Evolutionary conservation across 2,888 invertebrate genomes (phyloP).

Genomic region (Caenorhabditis virilis): DNA sequence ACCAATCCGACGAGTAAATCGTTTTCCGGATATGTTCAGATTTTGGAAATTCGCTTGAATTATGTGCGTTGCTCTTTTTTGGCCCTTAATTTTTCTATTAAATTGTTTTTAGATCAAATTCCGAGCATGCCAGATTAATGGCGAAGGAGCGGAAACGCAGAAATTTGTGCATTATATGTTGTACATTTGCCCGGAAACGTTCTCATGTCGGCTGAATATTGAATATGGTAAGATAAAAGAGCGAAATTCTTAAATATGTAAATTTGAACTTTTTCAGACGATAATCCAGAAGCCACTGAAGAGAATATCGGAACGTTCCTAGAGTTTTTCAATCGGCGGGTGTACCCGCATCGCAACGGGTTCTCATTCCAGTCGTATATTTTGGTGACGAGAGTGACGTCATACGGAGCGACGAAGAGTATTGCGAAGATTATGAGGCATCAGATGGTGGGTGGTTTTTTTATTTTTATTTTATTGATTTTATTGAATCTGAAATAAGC

Average conservation of each 20-base stretch:
- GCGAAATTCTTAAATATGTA: not conserved
- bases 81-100: too few species aligned
- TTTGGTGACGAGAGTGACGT: conserved; percentile 31
- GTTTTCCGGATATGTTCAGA: conserved; percentile 10
- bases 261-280: conserved; percentile 33
- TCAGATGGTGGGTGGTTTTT: conserved; percentile 48
- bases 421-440: conserved; percentile 52
- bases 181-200: conserved; percentile 19
- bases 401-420: conserved; percentile 36
- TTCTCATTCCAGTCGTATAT: conserved; percentile 31
- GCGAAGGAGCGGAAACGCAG: conserved; percentile 12
- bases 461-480: too few species aligned
- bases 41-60: conserved; percentile 14
- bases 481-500: too few species aligned
- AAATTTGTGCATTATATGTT: conserved; percentile 27
- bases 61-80: not conserved
- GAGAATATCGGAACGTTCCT: conserved; percentile 18
- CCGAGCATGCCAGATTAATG: conserved; percentile 19
- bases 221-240: conserved; percentile 12
- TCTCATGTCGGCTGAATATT: conserved; percentile 22
- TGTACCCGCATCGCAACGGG: conserved; percentile 22
- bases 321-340: conserved; percentile 29
- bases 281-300: conserved; percentile 15
- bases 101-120: conserved; percentile 7
- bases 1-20: not conserved